phyloP scores from a whole-genome alignment of 2,888 invertebrate species.

The Eudasyphora cyanicolor region DNA sequence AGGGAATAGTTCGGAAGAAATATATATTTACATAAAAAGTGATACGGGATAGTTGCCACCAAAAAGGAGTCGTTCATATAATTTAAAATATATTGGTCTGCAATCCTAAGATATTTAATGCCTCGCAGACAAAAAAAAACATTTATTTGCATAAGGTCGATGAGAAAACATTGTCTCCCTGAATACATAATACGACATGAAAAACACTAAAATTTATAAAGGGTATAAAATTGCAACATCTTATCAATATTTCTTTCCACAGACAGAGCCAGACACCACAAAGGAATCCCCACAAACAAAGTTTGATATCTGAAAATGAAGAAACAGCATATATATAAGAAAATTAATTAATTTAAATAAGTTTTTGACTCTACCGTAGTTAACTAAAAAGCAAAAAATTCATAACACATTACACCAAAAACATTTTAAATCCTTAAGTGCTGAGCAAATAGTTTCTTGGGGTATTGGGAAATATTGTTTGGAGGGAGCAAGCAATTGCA shows the following conservation, averaged over 20 bases:
- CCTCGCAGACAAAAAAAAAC: background rate
- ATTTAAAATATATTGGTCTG: no score
- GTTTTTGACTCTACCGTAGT: background rate
- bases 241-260: background rate
- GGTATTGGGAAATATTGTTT: background rate
- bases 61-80: no score
- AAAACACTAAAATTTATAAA: no score
- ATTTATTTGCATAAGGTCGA: no score
- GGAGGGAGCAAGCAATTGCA: background rate
- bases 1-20: no score
- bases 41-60: no score
- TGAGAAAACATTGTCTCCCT: no score
- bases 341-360: constrained; percentile 1
- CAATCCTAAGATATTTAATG: no score
- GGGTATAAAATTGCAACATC: background rate
- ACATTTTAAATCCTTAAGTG: background rate
- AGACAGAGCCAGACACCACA: background rate
- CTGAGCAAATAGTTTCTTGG: background rate
- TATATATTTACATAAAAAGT: no score
- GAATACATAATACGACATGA: no score
- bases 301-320: background rate
- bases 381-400: background rate
- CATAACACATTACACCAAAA: background rate
- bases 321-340: background rate
- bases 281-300: background rate